These are phyloP conservation scores for Listrodromus nycthemerus DNA, from an alignment of 2,888 invertebrate genomes.

Conservation along the genomic window DNA sequence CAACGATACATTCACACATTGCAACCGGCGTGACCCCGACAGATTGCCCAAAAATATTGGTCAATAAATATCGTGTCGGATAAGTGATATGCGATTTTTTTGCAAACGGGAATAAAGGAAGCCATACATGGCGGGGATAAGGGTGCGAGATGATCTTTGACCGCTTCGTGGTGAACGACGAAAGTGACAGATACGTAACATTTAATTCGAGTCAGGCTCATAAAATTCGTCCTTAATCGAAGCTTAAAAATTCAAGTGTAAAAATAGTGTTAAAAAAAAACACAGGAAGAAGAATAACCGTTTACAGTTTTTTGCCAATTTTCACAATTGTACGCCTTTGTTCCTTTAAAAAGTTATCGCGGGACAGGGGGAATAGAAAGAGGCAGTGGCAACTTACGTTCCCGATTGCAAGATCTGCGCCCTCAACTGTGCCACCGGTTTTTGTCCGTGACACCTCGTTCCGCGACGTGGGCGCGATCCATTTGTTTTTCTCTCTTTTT, in stretches of 20 bases:
- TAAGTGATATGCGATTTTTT: background rate
- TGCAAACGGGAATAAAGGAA: background rate
- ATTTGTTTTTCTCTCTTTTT: conserved; percentile 33
- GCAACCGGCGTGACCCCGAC: conserved; percentile 43
- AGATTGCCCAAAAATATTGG: conserved; percentile 58
- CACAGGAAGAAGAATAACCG: background rate
- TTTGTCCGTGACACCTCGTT: conserved; percentile 70
- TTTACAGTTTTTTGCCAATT: background rate
- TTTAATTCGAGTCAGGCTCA: too few relatives aligned
- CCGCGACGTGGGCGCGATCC: conserved; percentile 44
- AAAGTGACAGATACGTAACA: too few relatives aligned
- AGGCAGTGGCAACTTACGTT: conserved; percentile 28
- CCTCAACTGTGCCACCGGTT: conserved; percentile 47
- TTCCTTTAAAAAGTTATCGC: background rate
- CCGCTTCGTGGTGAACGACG: background rate
- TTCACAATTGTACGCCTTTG: background rate
- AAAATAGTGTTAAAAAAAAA: background rate
- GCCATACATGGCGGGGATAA: background rate
- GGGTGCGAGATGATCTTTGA: background rate
- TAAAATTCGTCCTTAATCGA: too few relatives aligned
- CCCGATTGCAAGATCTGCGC: conserved; percentile 54
- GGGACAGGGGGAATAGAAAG: conserved; percentile 6
- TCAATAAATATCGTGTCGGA: conserved; percentile 42
- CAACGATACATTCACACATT: conserved; percentile 31
- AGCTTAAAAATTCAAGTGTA: background rate